These are phyloP conservation scores for Microcebus lehilahytsara DNA, from an alignment of 2,113 vertebrate species.

Conservation along the genomic window DNA sequence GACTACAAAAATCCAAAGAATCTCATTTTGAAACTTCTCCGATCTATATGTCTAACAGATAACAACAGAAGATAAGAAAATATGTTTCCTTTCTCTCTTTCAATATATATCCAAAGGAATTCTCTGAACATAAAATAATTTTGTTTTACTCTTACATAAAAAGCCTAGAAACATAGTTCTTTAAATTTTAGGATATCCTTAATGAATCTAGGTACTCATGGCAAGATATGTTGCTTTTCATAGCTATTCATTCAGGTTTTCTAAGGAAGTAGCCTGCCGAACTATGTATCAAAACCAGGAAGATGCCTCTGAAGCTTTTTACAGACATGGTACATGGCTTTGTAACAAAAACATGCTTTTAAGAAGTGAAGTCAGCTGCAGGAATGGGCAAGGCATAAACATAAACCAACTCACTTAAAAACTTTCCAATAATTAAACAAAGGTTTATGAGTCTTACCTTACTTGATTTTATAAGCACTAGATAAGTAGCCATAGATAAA, in stretches of 20 bases:
- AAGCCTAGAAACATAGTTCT: constrained; percentile 9
- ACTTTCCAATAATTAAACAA: not conserved
- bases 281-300: not conserved
- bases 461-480: not conserved
- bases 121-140: not conserved
- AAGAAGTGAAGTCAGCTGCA: not conserved
- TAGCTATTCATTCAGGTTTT: constrained; percentile 6
- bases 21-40: not conserved
- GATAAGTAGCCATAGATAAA: not conserved
- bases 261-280: not conserved
- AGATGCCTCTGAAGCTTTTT: not conserved
- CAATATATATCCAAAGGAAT: not conserved
- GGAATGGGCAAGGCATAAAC: not conserved
- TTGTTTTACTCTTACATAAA: not conserved
- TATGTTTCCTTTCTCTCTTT: not conserved
- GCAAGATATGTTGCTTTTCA: constrained; percentile 1
- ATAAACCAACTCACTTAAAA: not conserved
- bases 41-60: not conserved
- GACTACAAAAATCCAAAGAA: not conserved
- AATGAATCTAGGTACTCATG: not conserved
- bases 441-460: not conserved
- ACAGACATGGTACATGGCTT: not conserved
- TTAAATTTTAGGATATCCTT: not conserved
- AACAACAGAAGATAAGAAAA: not conserved
- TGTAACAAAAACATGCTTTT: constrained; percentile 8